Evolutionary conservation across 1,140 invertebrate genomes (phyloP).

Genomic region (Sarcophaga bullata): DNA sequence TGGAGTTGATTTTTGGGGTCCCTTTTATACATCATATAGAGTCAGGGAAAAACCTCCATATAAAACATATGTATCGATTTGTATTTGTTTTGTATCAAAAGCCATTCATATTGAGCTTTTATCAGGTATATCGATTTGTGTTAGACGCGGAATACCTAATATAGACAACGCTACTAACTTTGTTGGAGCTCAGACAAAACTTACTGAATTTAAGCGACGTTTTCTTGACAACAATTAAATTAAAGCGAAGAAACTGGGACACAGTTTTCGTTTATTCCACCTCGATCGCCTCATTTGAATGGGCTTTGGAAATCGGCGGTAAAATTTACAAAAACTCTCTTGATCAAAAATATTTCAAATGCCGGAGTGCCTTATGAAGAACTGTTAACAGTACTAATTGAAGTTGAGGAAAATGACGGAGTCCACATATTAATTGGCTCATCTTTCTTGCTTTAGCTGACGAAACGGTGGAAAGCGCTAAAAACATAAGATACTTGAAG

Average conservation of each 20-base stretch:
- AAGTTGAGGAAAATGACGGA: not conserved
- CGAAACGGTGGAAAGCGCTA: not conserved
- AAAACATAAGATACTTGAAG: slow-evolving; percentile 40
- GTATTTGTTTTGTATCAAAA: slow-evolving; percentile 50
- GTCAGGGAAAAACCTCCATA: slow-evolving; percentile 34
- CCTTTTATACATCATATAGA: slow-evolving; percentile 28
- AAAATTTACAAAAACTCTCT: not conserved
- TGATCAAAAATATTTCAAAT: not conserved
- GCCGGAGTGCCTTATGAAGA: not conserved
- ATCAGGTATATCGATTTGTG: slow-evolving; percentile 50
- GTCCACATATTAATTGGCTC: not conserved
- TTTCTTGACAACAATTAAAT: slow-evolving; percentile 13
- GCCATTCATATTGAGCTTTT: slow-evolving; percentile 55
- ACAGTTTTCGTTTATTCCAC: slow-evolving; percentile 50
- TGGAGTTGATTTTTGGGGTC: slow-evolving; percentile 44
- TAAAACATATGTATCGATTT: slow-evolving; percentile 47
- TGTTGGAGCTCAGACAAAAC: slow-evolving; percentile 48
- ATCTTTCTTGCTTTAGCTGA: not conserved
- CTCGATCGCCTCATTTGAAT: slow-evolving; percentile 54
- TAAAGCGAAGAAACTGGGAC: not conserved
- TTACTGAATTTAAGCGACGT: not conserved
- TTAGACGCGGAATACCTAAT: slow-evolving; percentile 43
- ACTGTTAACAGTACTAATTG: not conserved
- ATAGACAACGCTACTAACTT: slow-evolving; percentile 63
- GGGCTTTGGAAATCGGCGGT: slow-evolving; percentile 53